These are phyloP conservation scores for Thereuonema tuberculata DNA, from an alignment of 1,140 invertebrate genomes.

Conservation along the genomic window DNA sequence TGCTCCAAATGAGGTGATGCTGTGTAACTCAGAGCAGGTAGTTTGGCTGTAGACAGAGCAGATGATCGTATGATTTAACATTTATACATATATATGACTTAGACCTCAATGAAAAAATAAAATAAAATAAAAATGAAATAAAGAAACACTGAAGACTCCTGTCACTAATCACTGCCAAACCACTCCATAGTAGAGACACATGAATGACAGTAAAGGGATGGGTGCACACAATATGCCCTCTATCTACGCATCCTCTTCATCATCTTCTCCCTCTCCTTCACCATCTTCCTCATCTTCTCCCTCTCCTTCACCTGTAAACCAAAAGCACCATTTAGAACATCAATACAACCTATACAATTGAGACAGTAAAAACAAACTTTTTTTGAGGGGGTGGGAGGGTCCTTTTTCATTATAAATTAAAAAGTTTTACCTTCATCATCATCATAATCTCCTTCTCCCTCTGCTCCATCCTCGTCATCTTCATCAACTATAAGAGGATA, in stretches of 20 bases:
- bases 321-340: too few species aligned
- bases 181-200: constrained; percentile 8
- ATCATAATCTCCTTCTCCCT: constrained; percentile 20
- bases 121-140: too few species aligned
- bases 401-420: constrained; percentile 1
- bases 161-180: constrained; percentile 10
- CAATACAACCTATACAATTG: too few species aligned
- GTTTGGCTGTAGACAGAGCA: too few species aligned
- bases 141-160: not conserved
- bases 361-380: too few species aligned
- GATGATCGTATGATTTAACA: too few species aligned
- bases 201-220: constrained; percentile 8
- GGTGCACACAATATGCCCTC: not conserved
- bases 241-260: constrained; percentile 11
- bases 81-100: too few species aligned
- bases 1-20: too few species aligned
- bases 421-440: constrained; percentile 13
- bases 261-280: constrained; percentile 12
- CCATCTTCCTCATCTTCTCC: constrained; percentile 18
- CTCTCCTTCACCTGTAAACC: constrained; percentile 14
- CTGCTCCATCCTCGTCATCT: constrained; percentile 23
- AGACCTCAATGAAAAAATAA: too few species aligned
- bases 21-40: too few species aligned
- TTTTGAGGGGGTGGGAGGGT: too few species aligned
- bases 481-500: constrained; percentile 10